These are phyloP conservation scores for Pterobdella sp. DNA, from an alignment of 2,888 invertebrate species.

Conservation along the genomic window DNA sequence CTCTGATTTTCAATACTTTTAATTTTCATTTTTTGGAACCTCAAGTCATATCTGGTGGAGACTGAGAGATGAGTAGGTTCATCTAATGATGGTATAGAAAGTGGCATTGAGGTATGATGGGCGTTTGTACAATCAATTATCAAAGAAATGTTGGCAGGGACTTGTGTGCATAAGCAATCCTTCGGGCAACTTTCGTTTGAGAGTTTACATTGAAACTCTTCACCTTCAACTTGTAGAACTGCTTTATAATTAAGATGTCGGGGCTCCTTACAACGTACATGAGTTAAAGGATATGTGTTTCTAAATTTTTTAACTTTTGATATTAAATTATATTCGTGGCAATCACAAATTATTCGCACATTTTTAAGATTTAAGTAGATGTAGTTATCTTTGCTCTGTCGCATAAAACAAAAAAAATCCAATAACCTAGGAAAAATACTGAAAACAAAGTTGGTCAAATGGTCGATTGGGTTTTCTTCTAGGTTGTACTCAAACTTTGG, in stretches of 20 bases:
- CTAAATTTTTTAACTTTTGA: background rate
- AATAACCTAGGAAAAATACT: background rate
- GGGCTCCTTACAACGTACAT: background rate
- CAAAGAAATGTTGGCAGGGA: conserved; percentile 11
- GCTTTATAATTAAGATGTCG: background rate
- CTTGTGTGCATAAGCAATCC: background rate
- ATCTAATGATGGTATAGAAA: conserved; percentile 8
- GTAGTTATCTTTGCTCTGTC: background rate
- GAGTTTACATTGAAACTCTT: conserved; percentile 15
- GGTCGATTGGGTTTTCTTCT: conserved; percentile 8
- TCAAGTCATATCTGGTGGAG: conserved; percentile 13
- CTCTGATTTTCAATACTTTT: background rate
- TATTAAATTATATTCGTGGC: background rate
- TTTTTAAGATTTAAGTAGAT: background rate
- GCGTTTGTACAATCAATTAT: background rate
- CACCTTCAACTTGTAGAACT: background rate
- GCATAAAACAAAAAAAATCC: background rate
- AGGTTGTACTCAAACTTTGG: background rate
- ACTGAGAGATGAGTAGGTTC: background rate
- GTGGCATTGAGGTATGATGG: background rate
- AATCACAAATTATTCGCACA: conserved; percentile 13
- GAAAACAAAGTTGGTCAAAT: background rate
- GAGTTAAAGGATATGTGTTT: background rate
- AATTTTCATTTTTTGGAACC: conserved; percentile 4
- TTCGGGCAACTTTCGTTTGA: background rate